phyloP scores from a whole-genome alignment of 1,140 invertebrate genomes.

The Antheraea pernyi region DNA sequence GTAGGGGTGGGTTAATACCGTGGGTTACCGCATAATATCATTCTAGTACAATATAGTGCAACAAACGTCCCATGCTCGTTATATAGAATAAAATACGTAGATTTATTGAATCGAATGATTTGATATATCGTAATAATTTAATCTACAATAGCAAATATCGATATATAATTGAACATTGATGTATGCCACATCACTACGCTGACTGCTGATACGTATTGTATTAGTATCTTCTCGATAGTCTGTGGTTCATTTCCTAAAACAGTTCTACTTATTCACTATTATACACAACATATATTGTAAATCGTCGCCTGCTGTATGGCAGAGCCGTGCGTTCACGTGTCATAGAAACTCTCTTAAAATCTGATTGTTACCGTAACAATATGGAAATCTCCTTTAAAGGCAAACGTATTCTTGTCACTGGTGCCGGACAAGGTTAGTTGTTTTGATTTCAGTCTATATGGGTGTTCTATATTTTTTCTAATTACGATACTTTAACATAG shows the following conservation, averaged over 20 bases:
- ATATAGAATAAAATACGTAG: too few relatives aligned
- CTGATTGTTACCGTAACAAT: conserved; percentile 16
- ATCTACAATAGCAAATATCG: too few relatives aligned
- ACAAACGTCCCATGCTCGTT: too few relatives aligned
- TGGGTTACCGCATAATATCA: too few relatives aligned
- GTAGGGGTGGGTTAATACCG: too few relatives aligned
- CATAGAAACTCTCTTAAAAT: neutral
- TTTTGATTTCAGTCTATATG: neutral
- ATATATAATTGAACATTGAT: too few relatives aligned
- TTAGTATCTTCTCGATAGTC: neutral
- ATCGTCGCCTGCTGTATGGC: neutral
- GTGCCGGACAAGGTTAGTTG: conserved; percentile 86
- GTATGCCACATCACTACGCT: too few relatives aligned
- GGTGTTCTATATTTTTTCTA: conserved; percentile 7
- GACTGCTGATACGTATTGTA: neutral
- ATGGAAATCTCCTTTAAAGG: conserved; percentile 82
- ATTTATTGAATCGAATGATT: too few relatives aligned
- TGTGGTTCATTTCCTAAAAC: too few relatives aligned
- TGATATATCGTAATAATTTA: too few relatives aligned
- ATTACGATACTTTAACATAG: neutral
- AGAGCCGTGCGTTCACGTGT: neutral
- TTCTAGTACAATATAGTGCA: too few relatives aligned
- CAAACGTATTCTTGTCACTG: conserved; percentile 91
- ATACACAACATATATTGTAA: neutral
- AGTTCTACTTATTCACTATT: too few relatives aligned